Base-by-base conservation (phyloP, 2,113 vertebrate species). In the Oxyruncus cristatus region DNA sequence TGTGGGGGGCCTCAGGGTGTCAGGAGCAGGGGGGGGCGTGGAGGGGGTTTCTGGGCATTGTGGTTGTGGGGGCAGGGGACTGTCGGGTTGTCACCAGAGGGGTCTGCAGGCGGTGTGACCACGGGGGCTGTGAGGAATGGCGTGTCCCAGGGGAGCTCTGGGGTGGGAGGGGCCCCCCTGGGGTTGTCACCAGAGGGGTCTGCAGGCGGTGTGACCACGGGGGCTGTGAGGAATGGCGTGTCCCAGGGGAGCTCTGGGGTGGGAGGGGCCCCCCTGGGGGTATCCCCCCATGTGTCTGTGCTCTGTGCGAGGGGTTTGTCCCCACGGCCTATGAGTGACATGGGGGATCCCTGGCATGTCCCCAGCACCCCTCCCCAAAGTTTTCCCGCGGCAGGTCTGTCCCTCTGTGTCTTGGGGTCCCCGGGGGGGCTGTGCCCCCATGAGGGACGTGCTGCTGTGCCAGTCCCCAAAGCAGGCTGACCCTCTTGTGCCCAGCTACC, bases 401-500 rank as follows among this genome's bases (percentile, higher is more conserved):
- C 12, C 5, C 5, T 5, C 5, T 3, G 0, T 30, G 20, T 26
- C 4, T 7, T 9, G 65, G 7, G 13, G 13, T 13, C 8, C 37
- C 23, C 7, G 2, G 2, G 11, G 22, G 22, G 16, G 50, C 13
- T 44, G 18, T 59, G 26, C 0, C 26, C 35, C 53, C 42, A 0
- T 2, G 1, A 28, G 58, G n/a, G 24, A 9, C 22, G 2, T 23
- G 30, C 7, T 52, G 28, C 53, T 2, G 1, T 21, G 3, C 17
- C 10, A 3, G 16, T 14, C 32, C 28, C 72, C 13, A 7, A 2
- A 37, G 30, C 27, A 14, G 27, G 14, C 35, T 55, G 52, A 5
- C 24, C 14, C 26, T 15, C 2, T 2, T 11, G 28, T 27, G 13
- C 20, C 15, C 2, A 1, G 42, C 24, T 8, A 2, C 8, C 1